phyloP scores from a whole-genome alignment of 2,888 invertebrate genomes.

The Argynnis bischoffii region DNA sequence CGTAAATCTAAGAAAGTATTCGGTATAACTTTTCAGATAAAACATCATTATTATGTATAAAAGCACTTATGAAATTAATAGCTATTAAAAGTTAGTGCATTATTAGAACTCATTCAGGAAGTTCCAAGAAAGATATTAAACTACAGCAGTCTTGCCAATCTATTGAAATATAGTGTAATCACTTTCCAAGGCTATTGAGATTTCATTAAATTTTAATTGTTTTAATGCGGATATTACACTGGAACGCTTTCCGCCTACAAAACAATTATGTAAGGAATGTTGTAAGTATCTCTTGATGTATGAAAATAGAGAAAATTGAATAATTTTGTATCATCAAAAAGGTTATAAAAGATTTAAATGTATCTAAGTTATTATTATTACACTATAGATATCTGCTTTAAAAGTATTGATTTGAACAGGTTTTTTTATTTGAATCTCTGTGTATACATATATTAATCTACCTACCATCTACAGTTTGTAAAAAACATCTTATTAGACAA shows the following conservation, averaged over 20 bases:
- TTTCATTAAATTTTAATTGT: conserved; percentile 33
- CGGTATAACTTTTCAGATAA: too few species aligned
- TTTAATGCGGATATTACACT: conserved; percentile 32
- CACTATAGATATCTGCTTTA: too few species aligned
- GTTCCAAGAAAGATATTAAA: background rate
- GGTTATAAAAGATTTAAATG: too few species aligned
- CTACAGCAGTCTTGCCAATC: conserved; percentile 23
- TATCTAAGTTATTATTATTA: too few species aligned
- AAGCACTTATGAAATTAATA: background rate
- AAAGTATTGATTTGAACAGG: too few species aligned
- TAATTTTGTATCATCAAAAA: background rate
- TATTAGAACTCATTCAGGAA: background rate
- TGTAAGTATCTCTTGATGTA: background rate
- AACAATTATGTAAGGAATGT: conserved; percentile 17
- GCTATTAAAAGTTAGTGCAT: too few species aligned
- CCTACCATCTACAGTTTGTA: background rate
- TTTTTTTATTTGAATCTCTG: background rate
- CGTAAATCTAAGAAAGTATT: background rate
- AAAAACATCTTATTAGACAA: background rate
- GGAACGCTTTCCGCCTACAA: conserved; percentile 24
- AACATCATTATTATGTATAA: too few species aligned
- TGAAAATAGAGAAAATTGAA: background rate
- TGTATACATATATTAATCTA: background rate
- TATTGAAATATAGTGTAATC: conserved; percentile 28
- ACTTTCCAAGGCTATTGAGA: conserved; percentile 22